A percentile compares a stretch with the other conserved stretches of the same genome.
phyloP scores from a whole-genome alignment of 2,797 vertebrate genomes.

The Myotis planiceps region DNA sequence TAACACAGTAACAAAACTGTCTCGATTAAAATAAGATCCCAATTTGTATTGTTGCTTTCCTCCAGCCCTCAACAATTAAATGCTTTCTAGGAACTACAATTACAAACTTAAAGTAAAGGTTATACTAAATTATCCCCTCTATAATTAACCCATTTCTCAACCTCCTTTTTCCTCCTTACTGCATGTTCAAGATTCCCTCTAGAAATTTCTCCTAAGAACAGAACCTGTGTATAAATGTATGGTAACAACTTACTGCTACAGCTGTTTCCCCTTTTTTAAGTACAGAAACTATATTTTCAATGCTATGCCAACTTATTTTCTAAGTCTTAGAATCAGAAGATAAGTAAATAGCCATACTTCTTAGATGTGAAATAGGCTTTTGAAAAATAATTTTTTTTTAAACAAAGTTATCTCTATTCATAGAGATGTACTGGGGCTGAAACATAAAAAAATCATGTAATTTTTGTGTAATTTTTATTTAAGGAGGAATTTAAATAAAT shows the following conservation, averaged over 20 bases:
- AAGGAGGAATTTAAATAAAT: constrained; percentile 14
- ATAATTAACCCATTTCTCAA: constrained; percentile 64
- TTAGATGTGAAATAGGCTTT: neutral
- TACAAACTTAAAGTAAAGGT: constrained; percentile 26
- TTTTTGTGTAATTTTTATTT: constrained; percentile 4
- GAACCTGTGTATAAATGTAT: neutral
- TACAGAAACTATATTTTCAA: neutral
- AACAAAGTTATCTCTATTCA: neutral
- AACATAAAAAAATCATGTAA: neutral
- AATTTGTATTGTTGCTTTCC: neutral
- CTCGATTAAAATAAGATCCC: neutral
- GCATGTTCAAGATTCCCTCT: constrained; percentile 11
- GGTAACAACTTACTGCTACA: neutral
- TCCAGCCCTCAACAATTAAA: neutral
- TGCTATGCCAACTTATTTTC: neutral
- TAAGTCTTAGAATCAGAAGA: constrained; percentile 20
- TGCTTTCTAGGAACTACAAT: constrained; percentile 65
- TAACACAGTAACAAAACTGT: constrained; percentile 33
- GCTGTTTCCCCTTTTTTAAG: neutral
- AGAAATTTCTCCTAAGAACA: constrained; percentile 57
- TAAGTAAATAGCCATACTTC: neutral
- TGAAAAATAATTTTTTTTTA: neutral
- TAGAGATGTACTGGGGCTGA: neutral
- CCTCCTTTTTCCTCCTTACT: constrained; percentile 24
- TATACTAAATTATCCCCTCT: constrained; percentile 13